phyloP scores from a whole-genome alignment of 2,888 invertebrate species.

The Pachydiplax longipennis region DNA sequence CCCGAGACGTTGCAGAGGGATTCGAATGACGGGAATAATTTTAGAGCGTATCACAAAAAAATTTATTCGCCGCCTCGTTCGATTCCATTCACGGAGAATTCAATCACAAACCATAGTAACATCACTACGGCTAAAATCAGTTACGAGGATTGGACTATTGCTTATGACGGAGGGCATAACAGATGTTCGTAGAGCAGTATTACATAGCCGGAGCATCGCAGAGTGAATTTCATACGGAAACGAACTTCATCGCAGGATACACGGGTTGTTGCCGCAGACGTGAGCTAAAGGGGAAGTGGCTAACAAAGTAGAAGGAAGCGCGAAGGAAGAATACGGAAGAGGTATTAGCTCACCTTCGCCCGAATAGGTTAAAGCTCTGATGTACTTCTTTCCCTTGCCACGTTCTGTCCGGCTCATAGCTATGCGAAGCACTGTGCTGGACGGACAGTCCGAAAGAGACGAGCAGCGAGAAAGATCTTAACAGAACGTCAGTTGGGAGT shows the following conservation, averaged over 20 bases:
- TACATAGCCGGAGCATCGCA: neutral
- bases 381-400: neutral
- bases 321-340: constrained; percentile 25
- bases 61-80: too few relatives aligned
- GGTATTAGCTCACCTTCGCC: neutral
- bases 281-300: neutral
- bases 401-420: neutral
- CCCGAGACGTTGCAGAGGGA: too few relatives aligned
- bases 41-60: too few relatives aligned
- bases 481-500: neutral
- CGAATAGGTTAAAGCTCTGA: neutral
- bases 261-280: neutral
- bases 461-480: neutral
- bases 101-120: too few relatives aligned
- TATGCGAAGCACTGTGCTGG: neutral
- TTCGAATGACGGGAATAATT: too few relatives aligned
- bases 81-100: too few relatives aligned
- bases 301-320: neutral
- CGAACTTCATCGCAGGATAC: neutral
- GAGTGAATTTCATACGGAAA: neutral
- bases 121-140: too few relatives aligned
- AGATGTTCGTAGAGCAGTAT: neutral
- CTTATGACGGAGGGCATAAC: neutral
- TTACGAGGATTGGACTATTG: too few relatives aligned
- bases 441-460: neutral